phyloP scores from a whole-genome alignment of 1,140 invertebrate genomes.

The Varroa destructor region DNA sequence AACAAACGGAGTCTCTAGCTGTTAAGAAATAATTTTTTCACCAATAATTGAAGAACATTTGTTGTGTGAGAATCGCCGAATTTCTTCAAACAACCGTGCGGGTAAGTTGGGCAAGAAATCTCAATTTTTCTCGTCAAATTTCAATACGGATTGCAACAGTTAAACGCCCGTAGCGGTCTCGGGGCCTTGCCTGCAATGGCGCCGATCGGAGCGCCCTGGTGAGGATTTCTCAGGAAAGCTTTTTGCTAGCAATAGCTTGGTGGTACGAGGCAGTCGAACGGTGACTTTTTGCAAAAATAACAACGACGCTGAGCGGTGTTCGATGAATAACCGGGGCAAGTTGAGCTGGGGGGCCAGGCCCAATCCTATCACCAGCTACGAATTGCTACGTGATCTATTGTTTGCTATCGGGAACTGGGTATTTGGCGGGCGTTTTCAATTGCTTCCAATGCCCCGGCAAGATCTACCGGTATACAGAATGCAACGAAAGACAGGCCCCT shows the following conservation, averaged over 20 bases:
- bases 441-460: too few species aligned
- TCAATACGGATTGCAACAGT: neutral
- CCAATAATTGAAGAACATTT: slow-evolving; percentile 1
- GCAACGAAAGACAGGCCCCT: too few species aligned
- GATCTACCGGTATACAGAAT: too few species aligned
- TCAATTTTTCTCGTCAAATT: neutral
- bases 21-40: slow-evolving; percentile 25
- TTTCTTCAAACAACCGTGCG: neutral
- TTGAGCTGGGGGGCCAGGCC: neutral
- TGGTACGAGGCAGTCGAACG: slow-evolving; percentile 1
- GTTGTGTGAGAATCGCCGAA: neutral
- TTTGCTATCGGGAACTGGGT: too few species aligned
- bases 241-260: neutral
- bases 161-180: neutral
- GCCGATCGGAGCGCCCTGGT: slow-evolving; percentile 24
- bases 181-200: slow-evolving; percentile 24
- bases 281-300: neutral
- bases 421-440: too few species aligned
- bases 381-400: too few species aligned
- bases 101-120: slow-evolving; percentile 12
- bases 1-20: slow-evolving; percentile 12
- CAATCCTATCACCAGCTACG: neutral
- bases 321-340: neutral
- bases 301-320: neutral
- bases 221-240: slow-evolving; percentile 22